Base-by-base conservation (phyloP, 2,113 vertebrate genomes). In the Gadus macrocephalus region DNA sequence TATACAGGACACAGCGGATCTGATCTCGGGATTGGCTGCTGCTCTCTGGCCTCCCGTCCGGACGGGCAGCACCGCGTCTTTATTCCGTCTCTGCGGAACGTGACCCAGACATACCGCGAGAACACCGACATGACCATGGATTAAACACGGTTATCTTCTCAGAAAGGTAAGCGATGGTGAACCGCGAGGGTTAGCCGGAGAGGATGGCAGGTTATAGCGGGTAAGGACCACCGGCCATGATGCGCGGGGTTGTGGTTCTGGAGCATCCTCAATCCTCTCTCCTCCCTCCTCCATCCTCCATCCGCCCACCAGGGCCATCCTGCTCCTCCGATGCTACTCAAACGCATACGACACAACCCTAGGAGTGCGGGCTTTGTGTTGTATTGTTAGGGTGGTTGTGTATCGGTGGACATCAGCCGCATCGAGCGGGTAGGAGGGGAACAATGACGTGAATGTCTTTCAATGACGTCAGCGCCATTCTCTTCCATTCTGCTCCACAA, bases 381-480 rank as follows among this genome's bases (percentile, higher is more conserved):
- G 5, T 58, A 17, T 58, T 58, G 15, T 58, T n/a, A 16, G n/a
- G 55, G 55, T 35, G 31, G 84, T 83, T 89, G 86, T 88, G 82
- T 49, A 12, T 9, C 11, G 42, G 42, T 75, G 66, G 65, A 1
- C 25, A 80, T 85, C 81, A 84, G 73, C 79, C 82, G 86, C 88
- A 89, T 86, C 81, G 81, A 81, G 78, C 76, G 87, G 85, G 1
- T 61, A 64, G 27, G 62, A 31, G 63, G 62, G 28, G 27, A 38
- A 84, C 73, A 15, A 79, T 88, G 85, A 89, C 88, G 88, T 80
- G 83, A 87, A 75, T 79, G 79, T 81, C 74, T 83, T 64, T 68
- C 70, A 58, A 74, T 88, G 88, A 89, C 88, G 88, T 73, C 76
- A 84, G 53, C 68, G 11, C 61, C 20, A 7, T 70, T 74, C 56